phyloP scores from a whole-genome alignment of 2,797 vertebrate species.

The Siniperca scherzeri region DNA sequence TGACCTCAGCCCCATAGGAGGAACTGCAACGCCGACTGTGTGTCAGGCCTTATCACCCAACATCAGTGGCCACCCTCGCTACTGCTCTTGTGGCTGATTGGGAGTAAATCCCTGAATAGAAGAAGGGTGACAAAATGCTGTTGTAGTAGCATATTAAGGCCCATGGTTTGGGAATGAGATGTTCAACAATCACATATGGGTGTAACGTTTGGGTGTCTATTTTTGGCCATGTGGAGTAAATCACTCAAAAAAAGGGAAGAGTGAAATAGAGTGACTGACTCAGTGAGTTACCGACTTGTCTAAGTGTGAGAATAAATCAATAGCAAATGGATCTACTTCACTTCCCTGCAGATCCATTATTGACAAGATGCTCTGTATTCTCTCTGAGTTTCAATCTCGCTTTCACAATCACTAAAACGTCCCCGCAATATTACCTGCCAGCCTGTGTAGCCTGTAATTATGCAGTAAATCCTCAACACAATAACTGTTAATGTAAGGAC shows the following conservation, averaged over 20 bases:
- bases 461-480: conserved; percentile 54
- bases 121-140: background rate
- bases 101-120: background rate
- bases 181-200: background rate
- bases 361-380: conserved; percentile 36
- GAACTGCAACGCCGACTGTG: background rate
- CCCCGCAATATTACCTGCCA: conserved; percentile 27
- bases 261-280: conserved; percentile 29
- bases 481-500: conserved; percentile 70
- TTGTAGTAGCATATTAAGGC: background rate
- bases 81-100: background rate
- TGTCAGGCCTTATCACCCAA: background rate
- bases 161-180: background rate
- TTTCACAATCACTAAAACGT: conserved; percentile 31
- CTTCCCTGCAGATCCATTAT: conserved; percentile 52
- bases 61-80: background rate
- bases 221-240: conserved; percentile 6
- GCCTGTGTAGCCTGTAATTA: conserved; percentile 31
- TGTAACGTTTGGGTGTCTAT: conserved; percentile 14
- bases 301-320: conserved; percentile 52
- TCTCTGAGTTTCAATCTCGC: conserved; percentile 26
- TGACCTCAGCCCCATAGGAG: background rate
- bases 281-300: conserved; percentile 28
- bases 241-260: conserved; percentile 2
- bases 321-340: conserved; percentile 43